Evolutionary conservation across 2,888 invertebrate species (phyloP), one percentile per base, ranked within the genome.

Genomic region (Anthrax anthrax): DNA sequence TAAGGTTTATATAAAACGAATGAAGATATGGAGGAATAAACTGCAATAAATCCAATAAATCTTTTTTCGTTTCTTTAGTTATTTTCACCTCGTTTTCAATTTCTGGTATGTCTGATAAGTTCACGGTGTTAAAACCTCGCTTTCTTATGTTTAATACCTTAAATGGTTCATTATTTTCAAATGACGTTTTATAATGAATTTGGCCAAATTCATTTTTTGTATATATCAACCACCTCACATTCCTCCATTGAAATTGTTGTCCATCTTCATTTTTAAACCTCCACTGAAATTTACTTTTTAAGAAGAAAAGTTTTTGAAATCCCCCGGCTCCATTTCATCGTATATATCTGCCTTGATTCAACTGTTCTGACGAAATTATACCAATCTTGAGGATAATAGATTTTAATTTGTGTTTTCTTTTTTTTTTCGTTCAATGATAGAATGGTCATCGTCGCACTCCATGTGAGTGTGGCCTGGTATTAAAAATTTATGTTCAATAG

Each of bases 401-500:
- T 32, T 32, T 32, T 32, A 12, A 32, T 12, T 12, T 9, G 9
- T 9, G 12, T 32, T 32, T 32, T 12, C 12, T 29, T 29, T 29
- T 29, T 23, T 29, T 29, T 29, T 29, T 29, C 29, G 8, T 29
- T 29, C 29, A 29, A 29, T 29, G 8, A 29, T 12, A 3, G 29
- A 6, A 29, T 29, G 29, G 12, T 32, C 29, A 12, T 12, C 29
- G 6, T 32, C 29, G 12, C 29, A 32, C 18, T 51, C 49, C 49
- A 49, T 49, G 8, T 47, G 49, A 42, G 43, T 50, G 42, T 48
- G 49, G 12, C 49, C 50, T 18, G 52, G 48, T 16, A 51, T 41
- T 42, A 51, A 44, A 46, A 51, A 52, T 37, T 52, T 53, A 37
- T 52, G 49, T 37, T 53, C 48, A 23, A 54, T 39, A 42, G 37